Conservation (phyloP, 1,140 invertebrate genomes). For the Drosophila takahashii region DNA sequence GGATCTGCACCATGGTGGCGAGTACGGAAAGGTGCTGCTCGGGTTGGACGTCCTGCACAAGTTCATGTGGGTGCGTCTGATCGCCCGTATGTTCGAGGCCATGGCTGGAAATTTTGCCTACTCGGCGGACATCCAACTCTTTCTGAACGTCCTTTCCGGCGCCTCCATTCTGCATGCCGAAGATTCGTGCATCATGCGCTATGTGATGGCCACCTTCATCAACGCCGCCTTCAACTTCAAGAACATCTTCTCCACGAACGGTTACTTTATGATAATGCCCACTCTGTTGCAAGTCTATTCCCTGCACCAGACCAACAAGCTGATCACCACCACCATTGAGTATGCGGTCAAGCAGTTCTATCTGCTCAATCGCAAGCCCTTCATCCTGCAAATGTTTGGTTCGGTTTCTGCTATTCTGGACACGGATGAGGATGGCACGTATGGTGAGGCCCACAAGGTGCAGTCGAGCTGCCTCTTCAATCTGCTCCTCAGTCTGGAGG, state of each 20-base stretch:
- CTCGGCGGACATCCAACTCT: conserved; percentile 98
- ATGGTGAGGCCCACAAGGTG: conserved; percentile 96
- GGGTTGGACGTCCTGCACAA: conserved; percentile 98
- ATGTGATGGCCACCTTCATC: conserved; percentile 98
- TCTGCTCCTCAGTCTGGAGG: conserved; percentile 95
- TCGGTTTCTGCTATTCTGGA: conserved; percentile 98
- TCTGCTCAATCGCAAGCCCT: conserved; percentile 98
- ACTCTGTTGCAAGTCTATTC: conserved; percentile 98
- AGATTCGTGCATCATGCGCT: conserved; percentile 97
- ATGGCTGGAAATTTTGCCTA: conserved; percentile 99
- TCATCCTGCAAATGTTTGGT: conserved; percentile 99
- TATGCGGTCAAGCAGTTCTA: conserved; percentile 99
- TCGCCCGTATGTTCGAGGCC: conserved; percentile 98
- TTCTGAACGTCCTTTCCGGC: conserved; percentile 98
- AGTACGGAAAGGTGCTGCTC: conserved; percentile 95
- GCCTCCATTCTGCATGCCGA: conserved; percentile 98
- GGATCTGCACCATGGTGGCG: conserved; percentile 95
- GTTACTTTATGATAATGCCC: conserved; percentile 98
- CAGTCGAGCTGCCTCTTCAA: conserved; percentile 96
- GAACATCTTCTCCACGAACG: conserved; percentile 99
- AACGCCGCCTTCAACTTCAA: conserved; percentile 99
- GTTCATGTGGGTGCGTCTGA: conserved; percentile 98
- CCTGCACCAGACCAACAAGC: conserved; percentile 98
- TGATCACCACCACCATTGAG: conserved; percentile 97
- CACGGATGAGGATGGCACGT: conserved; percentile 93